Conservation (phyloP, 2,113 vertebrate genomes). For the Ranitomeya imitator region DNA sequence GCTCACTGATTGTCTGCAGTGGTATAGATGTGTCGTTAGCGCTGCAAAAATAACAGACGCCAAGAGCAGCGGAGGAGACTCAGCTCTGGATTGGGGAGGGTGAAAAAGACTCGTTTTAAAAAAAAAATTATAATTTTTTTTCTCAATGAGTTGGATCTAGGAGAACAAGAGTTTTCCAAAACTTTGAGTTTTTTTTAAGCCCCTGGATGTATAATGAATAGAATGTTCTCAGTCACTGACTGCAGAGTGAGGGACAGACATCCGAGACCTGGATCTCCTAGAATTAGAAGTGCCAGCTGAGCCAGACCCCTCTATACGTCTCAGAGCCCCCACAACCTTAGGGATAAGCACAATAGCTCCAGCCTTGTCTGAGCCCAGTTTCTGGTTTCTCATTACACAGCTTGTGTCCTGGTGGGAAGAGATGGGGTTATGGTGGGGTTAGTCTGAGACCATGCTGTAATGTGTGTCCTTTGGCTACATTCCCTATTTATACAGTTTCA, state of each 20-base stretch:
- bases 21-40: too few relatives aligned
- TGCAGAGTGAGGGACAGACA: not conserved
- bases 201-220: not conserved
- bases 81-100: too few relatives aligned
- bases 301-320: not conserved
- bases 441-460: slow-evolving; percentile 27
- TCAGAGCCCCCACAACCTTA: not conserved
- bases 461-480: slow-evolving; percentile 26
- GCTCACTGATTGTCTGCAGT: too few relatives aligned
- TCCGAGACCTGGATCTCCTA: too few relatives aligned
- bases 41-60: too few relatives aligned
- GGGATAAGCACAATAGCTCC: slow-evolving; percentile 3
- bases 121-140: too few relatives aligned
- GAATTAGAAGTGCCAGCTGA: not conserved
- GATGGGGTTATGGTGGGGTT: slow-evolving; percentile 8
- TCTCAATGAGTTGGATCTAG: too few relatives aligned
- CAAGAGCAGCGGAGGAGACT: too few relatives aligned
- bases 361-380: not conserved
- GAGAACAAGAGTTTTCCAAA: too few relatives aligned
- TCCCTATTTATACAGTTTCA: slow-evolving; percentile 18
- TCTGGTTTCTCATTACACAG: slow-evolving; percentile 3
- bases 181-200: not conserved
- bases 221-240: not conserved
- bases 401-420: not conserved
- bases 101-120: too few relatives aligned